A percentile compares a stretch with the other conserved stretches of the same genome.
Evolutionary conservation across 1,140 invertebrate genomes (phyloP).

Genomic region (Drosophila oshimai): DNA sequence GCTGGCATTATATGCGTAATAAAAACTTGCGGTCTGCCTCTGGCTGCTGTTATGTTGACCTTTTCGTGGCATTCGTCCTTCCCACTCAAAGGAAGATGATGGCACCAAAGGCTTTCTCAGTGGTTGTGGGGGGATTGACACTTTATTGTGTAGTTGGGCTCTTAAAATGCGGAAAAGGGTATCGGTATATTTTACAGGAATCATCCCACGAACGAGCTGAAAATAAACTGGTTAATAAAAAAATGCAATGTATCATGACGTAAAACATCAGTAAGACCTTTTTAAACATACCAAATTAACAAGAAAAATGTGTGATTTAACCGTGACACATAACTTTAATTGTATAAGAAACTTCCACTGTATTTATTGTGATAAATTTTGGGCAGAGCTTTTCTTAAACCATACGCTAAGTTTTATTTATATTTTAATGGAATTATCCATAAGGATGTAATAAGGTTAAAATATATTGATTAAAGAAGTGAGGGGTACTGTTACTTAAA

Average conservation of each 20-base stretch:
- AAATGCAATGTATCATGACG: no score
- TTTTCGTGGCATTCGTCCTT: slow-evolving; percentile 40
- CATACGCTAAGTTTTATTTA: no score
- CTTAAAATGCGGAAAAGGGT: slow-evolving; percentile 1
- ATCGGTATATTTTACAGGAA: neutral
- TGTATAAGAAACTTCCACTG: no score
- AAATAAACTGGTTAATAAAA: neutral
- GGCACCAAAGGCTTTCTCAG: slow-evolving; percentile 7
- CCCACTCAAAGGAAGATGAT: slow-evolving; percentile 32
- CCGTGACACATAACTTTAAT: no score
- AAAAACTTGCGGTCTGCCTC: slow-evolving; percentile 69
- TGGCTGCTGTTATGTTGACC: slow-evolving; percentile 50
- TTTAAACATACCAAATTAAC: neutral
- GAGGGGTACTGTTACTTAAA: no score
- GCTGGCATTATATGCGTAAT: slow-evolving; percentile 77
- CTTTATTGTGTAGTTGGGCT: slow-evolving; percentile 55
- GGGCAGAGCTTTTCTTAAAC: no score
- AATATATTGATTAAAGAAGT: no score
- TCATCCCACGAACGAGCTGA: neutral
- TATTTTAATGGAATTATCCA: no score
- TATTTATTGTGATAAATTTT: no score
- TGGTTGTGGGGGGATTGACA: slow-evolving; percentile 26
- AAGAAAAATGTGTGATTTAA: no score
- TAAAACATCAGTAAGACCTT: neutral
- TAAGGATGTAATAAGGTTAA: no score